phyloP scores from a whole-genome alignment of 1,140 invertebrate species.

The Delia radicum region DNA sequence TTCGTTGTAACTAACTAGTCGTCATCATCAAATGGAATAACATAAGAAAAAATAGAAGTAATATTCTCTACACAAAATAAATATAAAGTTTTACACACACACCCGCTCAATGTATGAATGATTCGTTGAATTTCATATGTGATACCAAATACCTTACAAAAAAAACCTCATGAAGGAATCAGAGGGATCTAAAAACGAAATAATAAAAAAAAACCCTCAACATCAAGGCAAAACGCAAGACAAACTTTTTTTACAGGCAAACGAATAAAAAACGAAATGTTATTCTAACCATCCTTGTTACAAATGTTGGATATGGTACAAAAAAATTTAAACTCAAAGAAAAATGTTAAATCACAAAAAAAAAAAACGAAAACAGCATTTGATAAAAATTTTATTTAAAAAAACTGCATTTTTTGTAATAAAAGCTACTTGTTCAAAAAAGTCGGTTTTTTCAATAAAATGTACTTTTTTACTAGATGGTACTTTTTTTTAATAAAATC shows the following conservation, averaged over 20 bases:
- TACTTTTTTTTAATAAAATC: no score
- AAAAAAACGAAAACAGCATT: neutral
- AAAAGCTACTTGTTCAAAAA: no score
- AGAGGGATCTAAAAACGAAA: neutral
- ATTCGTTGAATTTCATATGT: neutral
- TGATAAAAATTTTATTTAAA: neutral
- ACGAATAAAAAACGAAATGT: neutral
- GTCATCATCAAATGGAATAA: neutral
- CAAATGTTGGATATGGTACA: neutral
- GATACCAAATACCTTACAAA: no score
- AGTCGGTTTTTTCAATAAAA: no score
- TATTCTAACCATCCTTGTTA: no score
- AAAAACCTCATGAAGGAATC: neutral
- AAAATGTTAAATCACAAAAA: neutral
- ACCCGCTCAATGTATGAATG: neutral
- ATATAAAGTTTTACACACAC: neutral
- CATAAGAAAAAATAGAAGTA: neutral
- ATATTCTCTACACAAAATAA: neutral
- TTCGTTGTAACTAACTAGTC: no score
- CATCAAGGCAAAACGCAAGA: constrained; percentile 1
- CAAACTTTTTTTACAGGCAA: neutral
- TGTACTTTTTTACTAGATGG: no score
- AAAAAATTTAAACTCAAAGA: neutral
- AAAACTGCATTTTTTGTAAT: no score
- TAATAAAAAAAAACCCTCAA: neutral